A percentile compares a stretch with the other conserved stretches of the same genome.
These are phyloP conservation scores for Epinephelus malabaricus DNA, from an alignment of 2,797 vertebrate species.

Conservation along the genomic window DNA sequence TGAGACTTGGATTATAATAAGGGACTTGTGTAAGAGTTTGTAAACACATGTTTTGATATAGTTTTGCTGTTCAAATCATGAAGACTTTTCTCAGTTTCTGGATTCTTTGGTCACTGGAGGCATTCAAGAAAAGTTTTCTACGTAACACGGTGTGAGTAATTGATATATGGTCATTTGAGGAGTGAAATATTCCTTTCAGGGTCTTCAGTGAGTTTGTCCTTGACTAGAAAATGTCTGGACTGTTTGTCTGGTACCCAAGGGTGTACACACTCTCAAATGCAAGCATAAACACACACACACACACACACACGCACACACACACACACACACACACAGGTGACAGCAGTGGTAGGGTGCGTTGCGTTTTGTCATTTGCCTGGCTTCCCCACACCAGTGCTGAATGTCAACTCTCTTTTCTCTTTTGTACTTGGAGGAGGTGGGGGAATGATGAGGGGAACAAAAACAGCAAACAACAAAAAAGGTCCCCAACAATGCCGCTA, in stretches of 20 bases:
- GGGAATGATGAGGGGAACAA: conserved; percentile 71
- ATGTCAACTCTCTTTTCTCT: conserved; percentile 82
- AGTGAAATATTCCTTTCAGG: background rate
- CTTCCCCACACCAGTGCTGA: conserved; percentile 78
- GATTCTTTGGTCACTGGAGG: too few relatives aligned
- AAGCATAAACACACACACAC: conserved; percentile 27
- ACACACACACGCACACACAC: conserved; percentile 37
- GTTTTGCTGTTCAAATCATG: too few relatives aligned
- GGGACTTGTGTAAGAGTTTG: too few relatives aligned
- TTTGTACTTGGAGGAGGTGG: conserved; percentile 79
- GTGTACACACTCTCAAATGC: conserved; percentile 50
- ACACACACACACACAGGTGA: conserved; percentile 62
- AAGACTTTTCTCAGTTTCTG: too few relatives aligned
- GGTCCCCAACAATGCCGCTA: conserved; percentile 80
- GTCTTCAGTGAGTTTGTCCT: conserved; percentile 69
- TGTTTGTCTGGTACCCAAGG: conserved; percentile 65
- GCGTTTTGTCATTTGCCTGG: conserved; percentile 75
- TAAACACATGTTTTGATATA: too few relatives aligned
- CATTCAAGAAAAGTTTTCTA: too few relatives aligned
- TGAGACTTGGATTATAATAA: too few relatives aligned
- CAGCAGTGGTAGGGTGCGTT: conserved; percentile 65
- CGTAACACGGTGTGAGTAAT: too few relatives aligned
- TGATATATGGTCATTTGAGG: too few relatives aligned
- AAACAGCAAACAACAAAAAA: conserved; percentile 81
- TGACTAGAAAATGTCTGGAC: conserved; percentile 67